phyloP scores from a whole-genome alignment of 53 echinoderm and acorn worm species.

The Echinarachnius parma region DNA sequence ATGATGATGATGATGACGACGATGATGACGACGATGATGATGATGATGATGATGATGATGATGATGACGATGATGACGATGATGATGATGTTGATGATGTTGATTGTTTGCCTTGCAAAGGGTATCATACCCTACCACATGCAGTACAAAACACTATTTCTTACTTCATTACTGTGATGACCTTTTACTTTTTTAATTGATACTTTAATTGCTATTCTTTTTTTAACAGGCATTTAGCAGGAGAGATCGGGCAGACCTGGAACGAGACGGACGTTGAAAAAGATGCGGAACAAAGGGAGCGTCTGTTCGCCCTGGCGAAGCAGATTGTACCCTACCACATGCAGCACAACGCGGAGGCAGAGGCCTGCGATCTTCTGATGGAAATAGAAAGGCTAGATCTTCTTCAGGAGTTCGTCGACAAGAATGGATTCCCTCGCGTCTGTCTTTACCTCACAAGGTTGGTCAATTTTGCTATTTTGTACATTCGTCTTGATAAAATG shows the following conservation, averaged over 20 bases:
- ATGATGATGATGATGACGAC: too few relatives aligned
- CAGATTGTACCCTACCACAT: conserved; percentile 94
- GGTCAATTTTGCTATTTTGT: neutral
- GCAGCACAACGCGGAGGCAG: conserved; percentile 96
- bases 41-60: too few relatives aligned
- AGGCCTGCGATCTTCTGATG: conserved; percentile 95
- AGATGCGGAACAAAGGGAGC: conserved; percentile 46
- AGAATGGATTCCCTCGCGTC: conserved; percentile 76
- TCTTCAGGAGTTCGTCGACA: conserved; percentile 74
- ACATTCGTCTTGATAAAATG: neutral
- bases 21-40: too few relatives aligned
- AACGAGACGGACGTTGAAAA: conserved; percentile 66
- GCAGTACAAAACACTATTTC: too few relatives aligned
- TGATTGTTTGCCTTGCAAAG: too few relatives aligned
- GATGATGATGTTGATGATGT: too few relatives aligned
- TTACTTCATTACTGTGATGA: neutral
- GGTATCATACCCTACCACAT: too few relatives aligned
- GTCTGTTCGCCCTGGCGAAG: conserved; percentile 54
- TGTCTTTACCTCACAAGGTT: conserved; percentile 85
- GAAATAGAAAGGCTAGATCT: conserved; percentile 84
- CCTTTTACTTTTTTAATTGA: neutral
- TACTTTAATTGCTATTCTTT: neutral
- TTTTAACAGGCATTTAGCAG: conserved; percentile 72
- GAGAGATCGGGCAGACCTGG: conserved; percentile 88
- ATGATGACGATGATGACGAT: too few relatives aligned